Conservation (phyloP, 1,140 invertebrate genomes). For the Diachasmimorpha longicaudata region DNA sequence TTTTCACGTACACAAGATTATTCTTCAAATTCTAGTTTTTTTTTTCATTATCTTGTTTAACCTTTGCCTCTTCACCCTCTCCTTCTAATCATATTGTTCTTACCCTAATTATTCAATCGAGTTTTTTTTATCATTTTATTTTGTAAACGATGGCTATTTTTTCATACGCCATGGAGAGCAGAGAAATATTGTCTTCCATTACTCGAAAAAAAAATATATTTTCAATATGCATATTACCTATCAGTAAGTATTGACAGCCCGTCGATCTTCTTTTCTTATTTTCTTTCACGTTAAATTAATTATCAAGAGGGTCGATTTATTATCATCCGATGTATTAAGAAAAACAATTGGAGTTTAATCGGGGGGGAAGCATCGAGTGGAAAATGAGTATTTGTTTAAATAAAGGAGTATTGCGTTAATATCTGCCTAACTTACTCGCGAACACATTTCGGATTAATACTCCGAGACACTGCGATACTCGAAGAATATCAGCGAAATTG, state of each 20-base stretch:
- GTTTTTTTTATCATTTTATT: conserved; percentile 17
- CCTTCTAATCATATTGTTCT: not conserved
- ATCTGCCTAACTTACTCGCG: not conserved
- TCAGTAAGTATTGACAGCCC: conserved; percentile 29
- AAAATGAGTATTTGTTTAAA: not conserved
- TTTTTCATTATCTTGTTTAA: not conserved
- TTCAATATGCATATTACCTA: conserved; percentile 17
- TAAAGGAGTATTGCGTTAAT: conserved; percentile 29
- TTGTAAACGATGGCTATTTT: conserved; percentile 27
- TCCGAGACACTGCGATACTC: not conserved
- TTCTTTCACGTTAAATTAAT: conserved; percentile 3
- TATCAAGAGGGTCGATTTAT: not conserved
- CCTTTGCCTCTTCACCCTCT: not conserved
- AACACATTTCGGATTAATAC: conserved; percentile 3
- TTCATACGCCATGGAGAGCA: conserved; percentile 49
- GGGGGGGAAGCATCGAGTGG: not conserved
- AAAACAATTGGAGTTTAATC: not conserved
- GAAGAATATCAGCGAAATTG: not conserved
- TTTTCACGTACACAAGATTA: conserved; percentile 6
- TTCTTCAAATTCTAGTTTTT: conserved; percentile 2
- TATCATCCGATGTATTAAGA: not conserved
- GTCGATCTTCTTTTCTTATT: conserved; percentile 15
- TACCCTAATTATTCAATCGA: conserved; percentile 11
- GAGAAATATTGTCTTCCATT: conserved; percentile 59
- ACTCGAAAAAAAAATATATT: conserved; percentile 47